Conservation (phyloP, 2,113 vertebrate genomes). For the Pristiophorus japonicus region DNA sequence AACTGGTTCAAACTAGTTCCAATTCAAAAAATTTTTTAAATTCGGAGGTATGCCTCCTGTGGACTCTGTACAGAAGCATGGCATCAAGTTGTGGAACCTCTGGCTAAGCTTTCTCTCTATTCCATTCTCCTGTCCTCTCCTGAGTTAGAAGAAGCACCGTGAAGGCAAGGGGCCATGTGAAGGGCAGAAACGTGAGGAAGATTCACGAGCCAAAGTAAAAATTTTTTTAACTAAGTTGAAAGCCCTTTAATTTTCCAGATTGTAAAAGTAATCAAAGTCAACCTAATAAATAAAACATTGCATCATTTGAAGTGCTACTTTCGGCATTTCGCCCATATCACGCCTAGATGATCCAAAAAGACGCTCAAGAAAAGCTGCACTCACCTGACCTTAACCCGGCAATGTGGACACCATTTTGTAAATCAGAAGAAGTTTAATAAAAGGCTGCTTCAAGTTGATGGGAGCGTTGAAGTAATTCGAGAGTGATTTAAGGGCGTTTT, state of each 20-base stretch:
- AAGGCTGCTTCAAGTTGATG: too few species aligned
- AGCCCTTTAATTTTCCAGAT: background rate
- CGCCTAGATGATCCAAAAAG: too few species aligned
- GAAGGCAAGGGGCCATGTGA: background rate
- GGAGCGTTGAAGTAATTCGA: too few species aligned
- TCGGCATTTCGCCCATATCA: too few species aligned
- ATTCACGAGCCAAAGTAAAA: background rate
- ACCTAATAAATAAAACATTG: background rate
- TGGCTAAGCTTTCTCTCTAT: background rate
- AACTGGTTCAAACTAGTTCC: background rate
- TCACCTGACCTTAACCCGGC: too few species aligned
- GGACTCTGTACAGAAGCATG: conserved; percentile 8
- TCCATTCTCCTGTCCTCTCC: background rate
- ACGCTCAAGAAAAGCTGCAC: too few species aligned
- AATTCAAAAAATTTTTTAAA: background rate
- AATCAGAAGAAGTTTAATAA: too few species aligned
- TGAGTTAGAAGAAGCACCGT: background rate
- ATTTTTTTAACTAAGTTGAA: background rate
- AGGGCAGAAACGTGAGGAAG: background rate
- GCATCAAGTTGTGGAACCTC: background rate
- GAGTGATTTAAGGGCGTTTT: too few species aligned
- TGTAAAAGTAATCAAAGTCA: background rate
- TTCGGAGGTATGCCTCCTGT: background rate
- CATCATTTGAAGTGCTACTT: background rate
- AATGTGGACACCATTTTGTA: too few species aligned